Conservation (phyloP, 1,140 invertebrate species). For the Zaprionus kolodkinae region DNA sequence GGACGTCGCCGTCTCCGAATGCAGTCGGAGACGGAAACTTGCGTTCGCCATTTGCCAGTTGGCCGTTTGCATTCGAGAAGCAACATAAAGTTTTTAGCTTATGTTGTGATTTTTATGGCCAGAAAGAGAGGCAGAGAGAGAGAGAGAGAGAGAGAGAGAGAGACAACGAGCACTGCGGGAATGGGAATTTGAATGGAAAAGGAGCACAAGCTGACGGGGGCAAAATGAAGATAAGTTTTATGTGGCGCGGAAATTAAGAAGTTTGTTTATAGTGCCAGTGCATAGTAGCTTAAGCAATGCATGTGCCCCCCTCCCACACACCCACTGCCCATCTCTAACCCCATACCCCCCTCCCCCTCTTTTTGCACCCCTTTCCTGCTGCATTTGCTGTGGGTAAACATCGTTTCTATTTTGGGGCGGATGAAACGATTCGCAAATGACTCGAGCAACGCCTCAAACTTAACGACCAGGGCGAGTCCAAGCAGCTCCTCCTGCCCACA, state of each 20-base stretch:
- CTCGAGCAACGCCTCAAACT: slow-evolving; percentile 41
- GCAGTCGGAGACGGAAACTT: slow-evolving; percentile 61
- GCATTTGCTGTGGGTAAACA: neutral
- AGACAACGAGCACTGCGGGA: neutral
- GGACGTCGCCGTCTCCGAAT: slow-evolving; percentile 43
- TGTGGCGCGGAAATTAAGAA: slow-evolving; percentile 81
- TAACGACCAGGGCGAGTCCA: slow-evolving; percentile 44
- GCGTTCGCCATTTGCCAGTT: slow-evolving; percentile 67
- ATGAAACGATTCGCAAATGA: slow-evolving; percentile 50
- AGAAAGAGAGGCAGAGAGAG: neutral
- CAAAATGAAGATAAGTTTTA: slow-evolving; percentile 80
- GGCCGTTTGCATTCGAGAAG: slow-evolving; percentile 70
- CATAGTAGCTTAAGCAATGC: slow-evolving; percentile 42
- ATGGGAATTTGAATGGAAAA: neutral
- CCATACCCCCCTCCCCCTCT: neutral
- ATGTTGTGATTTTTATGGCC: slow-evolving; percentile 79
- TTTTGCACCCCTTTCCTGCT: neutral
- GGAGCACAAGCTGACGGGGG: slow-evolving; percentile 41
- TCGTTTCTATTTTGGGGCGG: neutral
- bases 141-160: neutral
- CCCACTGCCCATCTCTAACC: neutral
- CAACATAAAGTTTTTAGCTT: slow-evolving; percentile 79
- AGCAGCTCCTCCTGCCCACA: neutral
- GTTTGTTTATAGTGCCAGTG: slow-evolving; percentile 66
- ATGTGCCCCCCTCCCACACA: slow-evolving; percentile 43